A percentile compares a stretch with the other conserved stretches of the same genome.
phyloP scores from a whole-genome alignment of 2,113 vertebrate genomes.

The Cheilinus undulatus region DNA sequence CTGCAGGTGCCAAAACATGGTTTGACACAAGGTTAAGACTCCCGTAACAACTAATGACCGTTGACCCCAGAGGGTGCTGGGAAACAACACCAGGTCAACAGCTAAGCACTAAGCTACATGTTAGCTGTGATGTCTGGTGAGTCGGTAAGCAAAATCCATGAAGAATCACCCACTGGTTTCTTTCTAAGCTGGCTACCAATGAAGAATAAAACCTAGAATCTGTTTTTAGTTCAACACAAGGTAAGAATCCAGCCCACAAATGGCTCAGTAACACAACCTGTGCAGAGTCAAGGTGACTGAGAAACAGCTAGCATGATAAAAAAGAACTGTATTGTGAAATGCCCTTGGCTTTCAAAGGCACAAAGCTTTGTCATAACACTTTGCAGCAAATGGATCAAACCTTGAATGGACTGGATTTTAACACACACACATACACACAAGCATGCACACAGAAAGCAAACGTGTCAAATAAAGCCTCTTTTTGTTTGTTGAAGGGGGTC shows the following conservation, averaged over 20 bases:
- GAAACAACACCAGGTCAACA: constrained; percentile 54
- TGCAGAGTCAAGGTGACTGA: constrained; percentile 56
- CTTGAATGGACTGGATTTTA: constrained; percentile 52
- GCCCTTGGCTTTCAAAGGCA: constrained; percentile 57
- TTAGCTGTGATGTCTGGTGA: constrained; percentile 17
- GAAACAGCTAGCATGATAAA: constrained; percentile 45
- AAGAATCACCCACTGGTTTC: constrained; percentile 9
- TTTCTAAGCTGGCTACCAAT: constrained; percentile 18
- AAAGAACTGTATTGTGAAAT: constrained; percentile 41
- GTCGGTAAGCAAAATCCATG: constrained; percentile 6
- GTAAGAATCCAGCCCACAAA: constrained; percentile 53
- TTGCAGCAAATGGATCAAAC: constrained; percentile 57
- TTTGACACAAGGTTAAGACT: constrained; percentile 61
- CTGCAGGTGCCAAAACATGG: constrained; percentile 72
- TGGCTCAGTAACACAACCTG: constrained; percentile 42
- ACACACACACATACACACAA: constrained; percentile 7
- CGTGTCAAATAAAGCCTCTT: constrained; percentile 47
- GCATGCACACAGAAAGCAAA: constrained; percentile 21
- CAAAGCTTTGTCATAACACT: constrained; percentile 51
- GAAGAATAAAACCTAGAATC: constrained; percentile 25
- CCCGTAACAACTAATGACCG: constrained; percentile 56
- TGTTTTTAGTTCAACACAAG: constrained; percentile 51
- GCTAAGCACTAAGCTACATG: constrained; percentile 31
- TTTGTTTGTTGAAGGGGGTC: constrained; percentile 58
- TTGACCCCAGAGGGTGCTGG: constrained; percentile 33